Evolutionary conservation across 23 tunicate genomes (phyloP), one percentile per base, ranked within the genome.

Genomic region (Trididemnum nubilum): DNA sequence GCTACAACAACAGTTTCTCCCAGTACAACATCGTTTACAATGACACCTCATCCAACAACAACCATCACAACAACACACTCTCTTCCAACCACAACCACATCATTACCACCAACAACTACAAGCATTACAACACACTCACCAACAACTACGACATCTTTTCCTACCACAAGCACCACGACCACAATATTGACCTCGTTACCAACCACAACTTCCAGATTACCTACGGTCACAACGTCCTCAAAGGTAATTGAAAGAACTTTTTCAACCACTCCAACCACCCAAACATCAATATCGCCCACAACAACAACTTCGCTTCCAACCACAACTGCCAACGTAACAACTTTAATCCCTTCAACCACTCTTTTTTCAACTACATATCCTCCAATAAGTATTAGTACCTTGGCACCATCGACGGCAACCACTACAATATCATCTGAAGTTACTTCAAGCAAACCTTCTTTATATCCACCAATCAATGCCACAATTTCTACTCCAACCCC

Each of bases 181-280:
- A 15, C 54, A 44, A 9, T 15, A 44, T 44, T 15, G 9, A 44
- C 9, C 15, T 44, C 15, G 15, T 7, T 44, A 44, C 54, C 54
- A 44, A 44, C 54, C 54, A 44, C 54, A 7, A n/a, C n/a, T n/a
- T n/a, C n/a, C n/a, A n/a, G n/a, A n/a, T n/a, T n/a, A n/a, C n/a
- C n/a, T n/a, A n/a, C n/a, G n/a, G n/a, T n/a, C n/a, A 51, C 64
- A 40, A 77, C 65, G 0, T 35, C 60, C 19, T 28, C 81, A 28
- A 0, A 21, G 33, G 28, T 38, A 77, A 33, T 33, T 35, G 85
- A 37, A 65, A n/a, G 52, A 35, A 81, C 85, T 7, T 15, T 44
- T 7, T 15, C 54, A 9, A 44, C 54, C 54, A 44, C 54, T 44
- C 54, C 54, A 9, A 9, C 54, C 54, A 44, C 54, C 9, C 12